phyloP scores from a whole-genome alignment of 2,113 vertebrate genomes.

The Pygoscelis adeliae region DNA sequence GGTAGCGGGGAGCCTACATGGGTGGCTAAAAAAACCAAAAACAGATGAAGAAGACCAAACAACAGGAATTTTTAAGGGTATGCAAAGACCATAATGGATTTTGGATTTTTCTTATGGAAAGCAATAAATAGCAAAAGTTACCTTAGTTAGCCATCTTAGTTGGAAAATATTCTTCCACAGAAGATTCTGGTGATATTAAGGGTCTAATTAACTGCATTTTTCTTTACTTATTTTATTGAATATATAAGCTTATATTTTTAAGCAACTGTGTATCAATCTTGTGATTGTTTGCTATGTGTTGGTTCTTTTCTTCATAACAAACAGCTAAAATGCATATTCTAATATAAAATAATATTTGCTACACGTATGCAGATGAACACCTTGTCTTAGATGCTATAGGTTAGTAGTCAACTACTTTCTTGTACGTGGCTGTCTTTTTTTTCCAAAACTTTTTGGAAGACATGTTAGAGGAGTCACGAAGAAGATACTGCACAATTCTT shows the following conservation, averaged over 20 bases:
- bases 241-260: background rate
- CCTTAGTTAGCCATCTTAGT: background rate
- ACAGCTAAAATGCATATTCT: background rate
- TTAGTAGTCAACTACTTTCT: background rate
- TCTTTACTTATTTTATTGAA: background rate
- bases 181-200: background rate
- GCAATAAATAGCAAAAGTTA: background rate
- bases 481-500: background rate
- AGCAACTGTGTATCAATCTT: background rate
- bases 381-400: background rate
- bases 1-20: background rate
- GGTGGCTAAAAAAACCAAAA: background rate
- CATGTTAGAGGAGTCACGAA: fast-evolving
- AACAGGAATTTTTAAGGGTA: background rate
- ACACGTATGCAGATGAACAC: background rate
- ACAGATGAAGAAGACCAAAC: background rate
- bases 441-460: background rate
- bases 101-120: background rate
- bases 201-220: background rate
- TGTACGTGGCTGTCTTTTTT: background rate
- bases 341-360: background rate
- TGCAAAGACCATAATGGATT: background rate
- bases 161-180: background rate
- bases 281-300: background rate
- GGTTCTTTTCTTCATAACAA: background rate